Base-by-base conservation (phyloP, 2,797 vertebrate genomes). In the Siniperca scherzeri region DNA sequence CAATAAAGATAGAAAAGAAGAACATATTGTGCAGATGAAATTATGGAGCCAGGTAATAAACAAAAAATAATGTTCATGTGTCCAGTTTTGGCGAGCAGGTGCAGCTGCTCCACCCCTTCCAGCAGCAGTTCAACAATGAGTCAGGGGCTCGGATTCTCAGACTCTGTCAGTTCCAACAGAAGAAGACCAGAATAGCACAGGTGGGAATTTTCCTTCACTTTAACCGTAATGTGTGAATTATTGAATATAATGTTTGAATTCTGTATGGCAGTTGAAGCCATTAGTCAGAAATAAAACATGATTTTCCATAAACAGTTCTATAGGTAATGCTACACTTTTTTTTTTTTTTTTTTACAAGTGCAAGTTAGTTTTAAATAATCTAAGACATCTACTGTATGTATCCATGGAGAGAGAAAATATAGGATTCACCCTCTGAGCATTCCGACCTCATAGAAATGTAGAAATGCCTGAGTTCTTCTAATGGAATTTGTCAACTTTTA, bases 141-240 rank as follows among this genome's bases (percentile, higher is more conserved):
- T 98, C 98, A 0, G 99, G 99, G 36, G 96, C 97, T 48, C 96
- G 96, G 80, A 97, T 99, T 80, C 87, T 99, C 62, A 91, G 96
- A 21, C 97, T 98, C 27, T 99, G 99, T 94, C 97, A 97, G 94
- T 99, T 99, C 93, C 97, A 99, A 60, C 99, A 99, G 92, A 99
- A 98, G 95, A 99, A 99, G 94, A 99, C 98, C 69, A 97, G 96
- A 87, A 98, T 99, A 92, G 98, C 98, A 69, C 97, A 99, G 96
- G 99, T 99, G 7, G 17, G 83, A 21, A 16, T 40, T 42, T 22
- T 22, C 22, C 21, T 17, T 22, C 13, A 19, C 56, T 36, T 5
- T 13, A 21, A 62, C 22, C 1, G 19, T 0, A 4, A 6, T 5
- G 38, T 12, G 10, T 50, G 42, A 38, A n/a, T 7, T 36, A 12